Percentiles rank a stretch among this genome's conserved stretches.
Evolutionary conservation across 2,888 invertebrate genomes (phyloP).

Genomic region (Pseudococcus jackbeardsleyi): DNA sequence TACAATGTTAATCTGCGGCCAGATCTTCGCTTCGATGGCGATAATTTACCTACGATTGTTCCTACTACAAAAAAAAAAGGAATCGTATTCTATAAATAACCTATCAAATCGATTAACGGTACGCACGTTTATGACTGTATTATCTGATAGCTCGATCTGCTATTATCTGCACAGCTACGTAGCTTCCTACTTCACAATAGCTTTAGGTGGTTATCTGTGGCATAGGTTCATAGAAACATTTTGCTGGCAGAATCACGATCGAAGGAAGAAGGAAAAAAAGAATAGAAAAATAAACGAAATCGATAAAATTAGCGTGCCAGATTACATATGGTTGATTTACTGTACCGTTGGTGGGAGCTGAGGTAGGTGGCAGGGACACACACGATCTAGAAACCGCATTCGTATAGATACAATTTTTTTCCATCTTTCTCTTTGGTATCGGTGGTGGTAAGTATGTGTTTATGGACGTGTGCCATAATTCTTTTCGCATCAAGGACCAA

Average conservation of each 20-base stretch:
- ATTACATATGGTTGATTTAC: conserved; percentile 1
- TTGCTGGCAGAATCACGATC: not conserved
- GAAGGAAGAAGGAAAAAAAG: not conserved
- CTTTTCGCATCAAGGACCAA: conserved; percentile 16
- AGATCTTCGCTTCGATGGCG: conserved; percentile 31
- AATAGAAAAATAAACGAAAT: not conserved
- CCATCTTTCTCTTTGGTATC: not conserved
- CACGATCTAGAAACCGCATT: not conserved
- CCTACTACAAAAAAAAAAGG: not conserved
- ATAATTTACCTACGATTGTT: not conserved
- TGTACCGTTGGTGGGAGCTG: not conserved
- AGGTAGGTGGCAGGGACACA: not conserved
- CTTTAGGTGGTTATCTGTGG: not conserved
- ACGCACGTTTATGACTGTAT: conserved; percentile 26
- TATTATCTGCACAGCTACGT: not conserved
- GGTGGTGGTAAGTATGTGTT: not conserved
- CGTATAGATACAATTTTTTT: not conserved
- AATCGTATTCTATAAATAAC: not conserved
- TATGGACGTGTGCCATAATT: not conserved
- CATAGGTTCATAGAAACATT: not conserved
- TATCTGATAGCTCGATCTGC: not conserved
- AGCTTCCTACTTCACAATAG: conserved; percentile 31
- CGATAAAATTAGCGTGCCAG: not conserved
- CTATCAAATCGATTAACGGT: conserved; percentile 38
- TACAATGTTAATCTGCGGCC: not conserved